Evolutionary conservation across 2,113 vertebrate species (phyloP).

Genomic region (Channa argus): DNA sequence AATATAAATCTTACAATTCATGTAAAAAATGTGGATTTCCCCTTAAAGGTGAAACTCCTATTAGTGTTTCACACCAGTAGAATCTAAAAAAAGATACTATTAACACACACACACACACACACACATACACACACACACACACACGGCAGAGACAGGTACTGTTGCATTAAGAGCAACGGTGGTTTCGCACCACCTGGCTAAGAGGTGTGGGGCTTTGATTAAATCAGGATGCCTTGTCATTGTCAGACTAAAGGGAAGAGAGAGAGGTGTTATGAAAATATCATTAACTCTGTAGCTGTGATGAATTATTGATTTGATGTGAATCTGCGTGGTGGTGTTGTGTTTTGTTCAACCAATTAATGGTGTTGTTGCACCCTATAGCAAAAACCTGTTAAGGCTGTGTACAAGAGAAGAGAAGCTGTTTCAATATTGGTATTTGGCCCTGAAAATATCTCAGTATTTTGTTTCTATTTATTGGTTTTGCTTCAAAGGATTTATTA

Average conservation of each 20-base stretch:
- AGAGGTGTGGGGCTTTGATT: slow-evolving; percentile 72
- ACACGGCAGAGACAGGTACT: slow-evolving; percentile 1
- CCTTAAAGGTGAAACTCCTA: not conserved
- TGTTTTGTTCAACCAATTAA: slow-evolving; percentile 69
- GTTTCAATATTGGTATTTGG: slow-evolving; percentile 50
- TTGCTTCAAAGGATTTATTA: slow-evolving; percentile 65
- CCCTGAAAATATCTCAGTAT: slow-evolving; percentile 51
- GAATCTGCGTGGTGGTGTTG: slow-evolving; percentile 60
- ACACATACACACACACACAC: slow-evolving; percentile 2
- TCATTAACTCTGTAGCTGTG: slow-evolving; percentile 76
- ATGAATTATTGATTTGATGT: slow-evolving; percentile 84
- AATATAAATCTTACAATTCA: not conserved
- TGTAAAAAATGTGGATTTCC: not conserved
- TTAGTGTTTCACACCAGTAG: slow-evolving; percentile 11
- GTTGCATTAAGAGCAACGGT: slow-evolving; percentile 25
- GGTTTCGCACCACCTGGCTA: slow-evolving; percentile 29
- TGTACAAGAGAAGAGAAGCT: slow-evolving; percentile 19
- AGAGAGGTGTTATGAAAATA: slow-evolving; percentile 70
- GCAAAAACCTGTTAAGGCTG: slow-evolving; percentile 49
- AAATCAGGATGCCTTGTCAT: slow-evolving; percentile 74
- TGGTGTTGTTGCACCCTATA: slow-evolving; percentile 56
- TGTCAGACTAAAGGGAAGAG: slow-evolving; percentile 59
- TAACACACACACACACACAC: not conserved
- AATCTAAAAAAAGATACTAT: not conserved
- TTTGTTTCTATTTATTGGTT: slow-evolving; percentile 67